Evolutionary conservation across 1,140 invertebrate species (phyloP), one percentile per base, ranked within the genome.

Genomic region (Geopemphigus sp.): DNA sequence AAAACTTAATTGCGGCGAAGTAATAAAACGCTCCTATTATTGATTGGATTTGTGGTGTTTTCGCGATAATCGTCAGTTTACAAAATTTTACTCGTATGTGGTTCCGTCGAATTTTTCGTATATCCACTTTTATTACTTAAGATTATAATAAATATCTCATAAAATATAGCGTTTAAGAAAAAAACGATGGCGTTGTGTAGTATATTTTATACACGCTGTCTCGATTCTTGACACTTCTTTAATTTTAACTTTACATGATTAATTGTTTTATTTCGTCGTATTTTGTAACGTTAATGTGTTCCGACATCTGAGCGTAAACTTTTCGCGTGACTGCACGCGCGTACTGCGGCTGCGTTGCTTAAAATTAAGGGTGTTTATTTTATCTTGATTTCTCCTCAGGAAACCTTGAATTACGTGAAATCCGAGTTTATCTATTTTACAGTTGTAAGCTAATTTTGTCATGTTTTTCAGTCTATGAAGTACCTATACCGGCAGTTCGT

Each of bases 301-400:
- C 5, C 15, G 1, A 68, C 12, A 24, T 24, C 22, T 17, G 1
- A 47, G 50, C 45, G 0, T 50, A 47, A 50, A 68, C 1, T 50
- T 68, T 66, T 68, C 22, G 45, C 14, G 10, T 68, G 64, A 47
- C 39, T 47, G 17, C 11, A 0, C 12, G 26, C 24, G 29, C 32
- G 29, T 6, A 39, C 22, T 68, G 10, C 32, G 17, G 17, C 29
- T 19, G 61, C 26, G 29, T 32, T 63, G 32, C 22, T 61, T 61
- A 22, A 61, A 61, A 61, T 68, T 50, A 19, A 50, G 39, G 66
- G 66, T 68, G n/a, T 66, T 66, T 68, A 24, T 68, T 10, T 17
- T 19, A 26, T 50, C 5, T 68, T 68, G 5, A 19, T 50, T 50
- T 5, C 17, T 26, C 24, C 26, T 68, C 8, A n/a, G 22, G 50